These are phyloP conservation scores for Eustalomyia histrio DNA, from an alignment of 2,888 invertebrate species.

Conservation along the genomic window DNA sequence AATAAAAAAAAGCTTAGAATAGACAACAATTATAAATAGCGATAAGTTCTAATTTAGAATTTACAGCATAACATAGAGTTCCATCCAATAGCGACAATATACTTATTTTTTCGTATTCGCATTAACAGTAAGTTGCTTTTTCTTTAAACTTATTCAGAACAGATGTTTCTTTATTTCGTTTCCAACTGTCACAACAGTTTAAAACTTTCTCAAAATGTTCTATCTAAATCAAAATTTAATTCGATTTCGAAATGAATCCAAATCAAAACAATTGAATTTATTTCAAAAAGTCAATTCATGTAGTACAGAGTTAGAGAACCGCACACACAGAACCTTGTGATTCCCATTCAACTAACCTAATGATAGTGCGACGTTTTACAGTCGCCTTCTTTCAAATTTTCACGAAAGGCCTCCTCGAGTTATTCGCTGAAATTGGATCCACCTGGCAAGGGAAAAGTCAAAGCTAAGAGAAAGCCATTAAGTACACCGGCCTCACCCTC, in stretches of 20 bases:
- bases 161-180: neutral
- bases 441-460: slow-evolving; percentile 91
- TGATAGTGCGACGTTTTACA: slow-evolving; percentile 86
- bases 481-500: slow-evolving; percentile 97
- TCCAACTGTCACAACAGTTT: neutral
- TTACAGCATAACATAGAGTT: slow-evolving; percentile 45
- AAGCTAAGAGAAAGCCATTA: slow-evolving; percentile 92
- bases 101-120: slow-evolving; percentile 10
- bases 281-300: slow-evolving; percentile 31
- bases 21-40: slow-evolving; percentile 9
- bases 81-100: slow-evolving; percentile 54
- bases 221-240: neutral
- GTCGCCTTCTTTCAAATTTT: slow-evolving; percentile 99
- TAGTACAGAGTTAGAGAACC: slow-evolving; percentile 69
- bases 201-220: neutral
- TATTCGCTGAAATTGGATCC: slow-evolving; percentile 97
- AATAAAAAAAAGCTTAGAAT: neutral
- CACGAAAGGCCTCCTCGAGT: slow-evolving; percentile 97
- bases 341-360: slow-evolving; percentile 81
- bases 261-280: neutral
- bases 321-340: slow-evolving; percentile 80
- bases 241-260: neutral
- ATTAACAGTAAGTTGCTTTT: slow-evolving; percentile 26
- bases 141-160: neutral
- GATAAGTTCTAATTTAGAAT: slow-evolving; percentile 27